Evolutionary conservation across 2,888 invertebrate species (phyloP).

Genomic region (Callosobruchus maculatus): DNA sequence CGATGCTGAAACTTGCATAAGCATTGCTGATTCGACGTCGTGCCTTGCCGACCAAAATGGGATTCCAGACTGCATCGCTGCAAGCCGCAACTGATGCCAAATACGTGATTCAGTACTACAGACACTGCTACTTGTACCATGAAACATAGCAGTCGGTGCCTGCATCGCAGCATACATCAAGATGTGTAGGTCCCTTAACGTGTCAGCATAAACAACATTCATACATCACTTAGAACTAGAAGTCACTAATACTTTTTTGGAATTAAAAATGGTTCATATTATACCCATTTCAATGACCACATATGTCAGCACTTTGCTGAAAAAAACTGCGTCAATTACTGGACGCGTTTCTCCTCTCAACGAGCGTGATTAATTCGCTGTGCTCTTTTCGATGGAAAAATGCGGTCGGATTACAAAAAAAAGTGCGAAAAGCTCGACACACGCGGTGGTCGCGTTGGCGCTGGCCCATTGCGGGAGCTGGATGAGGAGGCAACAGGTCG

Average conservation of each 20-base stretch:
- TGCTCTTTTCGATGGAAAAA: not conserved
- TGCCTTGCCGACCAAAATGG: too few relatives aligned
- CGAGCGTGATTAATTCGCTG: not conserved
- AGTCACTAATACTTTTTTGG: not conserved
- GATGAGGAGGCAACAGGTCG: constrained; percentile 6
- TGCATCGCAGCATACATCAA: too few relatives aligned
- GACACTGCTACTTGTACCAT: too few relatives aligned
- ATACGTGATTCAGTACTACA: too few relatives aligned
- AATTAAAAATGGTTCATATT: not conserved
- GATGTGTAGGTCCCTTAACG: too few relatives aligned
- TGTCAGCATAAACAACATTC: too few relatives aligned
- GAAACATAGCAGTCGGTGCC: too few relatives aligned
- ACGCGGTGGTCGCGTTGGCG: constrained; percentile 25
- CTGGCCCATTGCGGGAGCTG: constrained; percentile 3
- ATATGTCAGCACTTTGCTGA: not conserved
- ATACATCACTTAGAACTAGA: too few relatives aligned
- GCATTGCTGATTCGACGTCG: too few relatives aligned
- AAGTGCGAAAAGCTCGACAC: constrained; percentile 21
- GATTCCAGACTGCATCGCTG: too few relatives aligned
- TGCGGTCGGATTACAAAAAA: not conserved
- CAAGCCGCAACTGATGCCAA: too few relatives aligned
- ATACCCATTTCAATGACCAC: not conserved
- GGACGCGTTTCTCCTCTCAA: not conserved
- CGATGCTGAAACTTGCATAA: too few relatives aligned
- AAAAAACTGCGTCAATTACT: not conserved